Evolutionary conservation across 2,797 vertebrate genomes (phyloP).

Genomic region (Hippoglossus hippoglossus): DNA sequence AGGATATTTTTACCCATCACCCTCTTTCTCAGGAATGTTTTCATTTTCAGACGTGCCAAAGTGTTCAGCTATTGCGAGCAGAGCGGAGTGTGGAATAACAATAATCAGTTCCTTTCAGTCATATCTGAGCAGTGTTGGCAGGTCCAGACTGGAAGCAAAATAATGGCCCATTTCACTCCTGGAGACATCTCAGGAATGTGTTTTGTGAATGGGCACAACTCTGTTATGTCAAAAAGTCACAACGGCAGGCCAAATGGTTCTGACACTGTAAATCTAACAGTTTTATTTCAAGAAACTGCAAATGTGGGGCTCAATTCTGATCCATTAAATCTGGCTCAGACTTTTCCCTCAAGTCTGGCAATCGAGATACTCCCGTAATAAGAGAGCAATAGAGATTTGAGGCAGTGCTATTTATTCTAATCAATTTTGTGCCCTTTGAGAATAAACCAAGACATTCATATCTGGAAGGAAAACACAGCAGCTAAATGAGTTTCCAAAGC

Average conservation of each 20-base stretch:
- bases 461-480: conserved; percentile 22
- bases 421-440: conserved; percentile 4
- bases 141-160: conserved; percentile 19
- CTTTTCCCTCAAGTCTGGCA: not conserved
- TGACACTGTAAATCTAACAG: not conserved
- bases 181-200: conserved; percentile 39
- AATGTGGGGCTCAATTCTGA: not conserved
- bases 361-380: conserved; percentile 13
- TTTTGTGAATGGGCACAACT: conserved; percentile 53
- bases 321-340: not conserved
- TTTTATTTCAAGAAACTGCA: conserved; percentile 18
- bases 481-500: conserved; percentile 45
- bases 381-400: not conserved
- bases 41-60: conserved; percentile 74
- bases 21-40: conserved; percentile 75
- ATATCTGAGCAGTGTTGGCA: conserved; percentile 37
- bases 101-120: conserved; percentile 56
- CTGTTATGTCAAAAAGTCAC: conserved; percentile 29
- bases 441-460: conserved; percentile 29
- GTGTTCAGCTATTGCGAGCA: conserved; percentile 50
- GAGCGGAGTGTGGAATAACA: conserved; percentile 53
- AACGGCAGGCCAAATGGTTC: conserved; percentile 9
- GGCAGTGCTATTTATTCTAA: too few relatives aligned
- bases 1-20: conserved; percentile 71
- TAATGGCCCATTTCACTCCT: conserved; percentile 15